Evolutionary conservation across 2,888 invertebrate species (phyloP), one percentile per base, ranked within the genome.

Genomic region (Ecliptopera silaceata): DNA sequence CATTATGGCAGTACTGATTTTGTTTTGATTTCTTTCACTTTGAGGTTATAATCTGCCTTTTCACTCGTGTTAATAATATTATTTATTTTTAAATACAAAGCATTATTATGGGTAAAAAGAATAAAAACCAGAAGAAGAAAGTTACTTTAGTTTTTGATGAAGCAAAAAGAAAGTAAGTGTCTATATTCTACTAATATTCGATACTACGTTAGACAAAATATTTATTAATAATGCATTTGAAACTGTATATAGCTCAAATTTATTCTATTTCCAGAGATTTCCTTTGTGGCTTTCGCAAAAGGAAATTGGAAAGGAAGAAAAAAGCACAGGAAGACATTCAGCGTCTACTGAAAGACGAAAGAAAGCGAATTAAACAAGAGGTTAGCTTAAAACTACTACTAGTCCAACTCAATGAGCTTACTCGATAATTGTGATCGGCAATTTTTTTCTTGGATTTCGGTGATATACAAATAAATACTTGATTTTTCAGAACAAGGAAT

Each of bases 201-300:
- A n/a, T n/a, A n/a, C n/a, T n/a, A n/a, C n/a, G n/a, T n/a, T n/a
- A n/a, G n/a, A n/a, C n/a, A n/a, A n/a, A n/a, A n/a, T n/a, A n/a
- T n/a, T n/a, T n/a, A n/a, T n/a, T n/a, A n/a, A n/a, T n/a, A n/a
- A n/a, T n/a, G n/a, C n/a, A n/a, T n/a, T n/a, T n/a, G n/a, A 26
- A 26, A 5, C 22, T 4, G n/a, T n/a, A n/a, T n/a, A n/a, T 22
- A 22, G 4, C 5, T 22, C 5, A 26, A 26, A 26, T 5, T 8
- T 26, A 15, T 8, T 10, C 13, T 39, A 13, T 62, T 80, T 92
- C 51, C 75, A 96, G 96, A 74, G 96, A 96, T 42, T 97, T 95
- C 77, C 82, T 97, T 22, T 94, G 95, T 63, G 96, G 97, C 1
- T 97, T 97, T 77, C 95, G 93, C 42, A 96, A 96, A 85, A 91